Base-by-base conservation (phyloP, 1,140 invertebrate species). In the Agrypnia vestita region DNA sequence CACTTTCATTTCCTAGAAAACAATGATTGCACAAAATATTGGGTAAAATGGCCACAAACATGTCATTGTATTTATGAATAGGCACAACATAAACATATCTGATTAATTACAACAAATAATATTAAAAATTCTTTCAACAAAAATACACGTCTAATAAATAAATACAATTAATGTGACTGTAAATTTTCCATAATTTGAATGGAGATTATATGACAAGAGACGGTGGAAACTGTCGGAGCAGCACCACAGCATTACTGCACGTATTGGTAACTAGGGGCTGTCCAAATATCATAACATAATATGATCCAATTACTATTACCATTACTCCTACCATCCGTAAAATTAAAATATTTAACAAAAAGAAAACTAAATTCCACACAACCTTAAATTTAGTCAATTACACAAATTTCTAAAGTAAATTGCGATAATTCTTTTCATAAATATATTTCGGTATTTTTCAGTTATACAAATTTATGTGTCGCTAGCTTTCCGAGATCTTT, bases 401-500 rank as follows among this genome's bases (percentile, higher is more conserved):
- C 44, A 64, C 35, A 15, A 51, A 51, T 51, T 64, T 64, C 61
- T 64, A 64, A 25, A 35, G 1, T 43, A 43, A 64, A 59, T 21
- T 51, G n/a, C n/a, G 49, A 15, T 64, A 64, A 64, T 47, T 71
- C 44, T 11, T 46, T 47, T 15, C 13, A 69, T 10, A 64, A 64
- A 35, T 64, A 25, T n/a, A 71, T 46, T 69, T 15, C 4, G 9
- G 43, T 69, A 69, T n/a, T 49, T 71, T 73, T 35, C 25, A 55
- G 25, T 73, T 53, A 73, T 17, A 53, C 11, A 10, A 73, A 73
- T 51, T 73, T 73, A 25, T 73, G 47, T n/a, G 69, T 4, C 10
- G 69, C n/a, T 15, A 73, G 7, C 53, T 73, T 73, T 15, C 19
- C 19, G 47, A 73, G 69, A 75, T 75, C 73, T 47, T 46, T 61